These are phyloP conservation scores for Haliclona indistincta DNA, from an alignment of 37 sponge, comb jelly and placozoan genomes.

Conservation along the genomic window DNA sequence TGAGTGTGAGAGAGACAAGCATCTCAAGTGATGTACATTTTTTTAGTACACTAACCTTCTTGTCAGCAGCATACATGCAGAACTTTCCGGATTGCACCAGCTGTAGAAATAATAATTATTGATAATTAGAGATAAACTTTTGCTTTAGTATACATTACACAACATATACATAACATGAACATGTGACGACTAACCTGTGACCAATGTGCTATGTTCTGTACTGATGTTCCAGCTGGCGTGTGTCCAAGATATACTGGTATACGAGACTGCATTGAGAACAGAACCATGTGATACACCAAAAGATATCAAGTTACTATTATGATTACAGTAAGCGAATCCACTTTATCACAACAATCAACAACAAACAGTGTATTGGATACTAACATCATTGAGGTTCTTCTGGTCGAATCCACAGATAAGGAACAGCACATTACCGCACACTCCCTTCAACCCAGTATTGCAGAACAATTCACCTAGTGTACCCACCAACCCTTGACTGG, in stretches of 20 bases:
- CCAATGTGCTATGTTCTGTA: conserved; percentile 80
- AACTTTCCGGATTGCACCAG: conserved; percentile 41
- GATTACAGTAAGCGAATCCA: not conserved
- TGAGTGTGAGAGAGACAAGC: not conserved
- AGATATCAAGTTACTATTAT: not conserved
- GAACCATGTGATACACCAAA: not conserved
- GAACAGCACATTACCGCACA: conserved; percentile 84
- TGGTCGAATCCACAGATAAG: conserved; percentile 78
- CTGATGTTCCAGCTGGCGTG: conserved; percentile 94
- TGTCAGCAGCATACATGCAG: conserved; percentile 60
- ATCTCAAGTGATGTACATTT: not conserved
- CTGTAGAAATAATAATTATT: not conserved
- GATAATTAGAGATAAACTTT: not conserved
- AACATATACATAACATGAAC: not conserved
- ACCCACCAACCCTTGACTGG: conserved; percentile 46
- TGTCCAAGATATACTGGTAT: conserved; percentile 83
- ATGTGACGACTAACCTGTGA: conserved; percentile 52
- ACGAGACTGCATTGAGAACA: conserved; percentile 41
- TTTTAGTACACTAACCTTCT: conserved; percentile 38
- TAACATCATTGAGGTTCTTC: conserved; percentile 58
- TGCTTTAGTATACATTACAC: not conserved
- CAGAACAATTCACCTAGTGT: conserved; percentile 51
- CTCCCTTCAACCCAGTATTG: conserved; percentile 1
- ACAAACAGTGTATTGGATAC: not conserved
- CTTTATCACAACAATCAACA: not conserved